Evolutionary conservation across 2,888 invertebrate genomes (phyloP).

Genomic region (Polymixis lichenea): DNA sequence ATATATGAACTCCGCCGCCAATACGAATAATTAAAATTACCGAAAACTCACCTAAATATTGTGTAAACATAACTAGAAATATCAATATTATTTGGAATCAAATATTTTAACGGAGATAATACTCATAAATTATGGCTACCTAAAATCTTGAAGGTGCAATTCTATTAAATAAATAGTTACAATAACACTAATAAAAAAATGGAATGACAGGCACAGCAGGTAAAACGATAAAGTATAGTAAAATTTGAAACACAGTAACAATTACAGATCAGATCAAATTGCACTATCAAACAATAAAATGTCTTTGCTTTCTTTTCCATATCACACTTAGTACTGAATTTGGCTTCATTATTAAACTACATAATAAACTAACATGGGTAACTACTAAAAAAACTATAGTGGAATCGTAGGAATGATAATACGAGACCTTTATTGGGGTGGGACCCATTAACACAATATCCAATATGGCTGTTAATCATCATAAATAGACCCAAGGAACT

Average conservation of each 20-base stretch:
- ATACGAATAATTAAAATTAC: conserved; percentile 41
- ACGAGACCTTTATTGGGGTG: conserved; percentile 77
- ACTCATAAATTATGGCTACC: conserved; percentile 69
- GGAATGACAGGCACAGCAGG: conserved; percentile 79
- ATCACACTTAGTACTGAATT: conserved; percentile 85
- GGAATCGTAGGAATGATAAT: conserved; percentile 81
- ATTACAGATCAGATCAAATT: conserved; percentile 85
- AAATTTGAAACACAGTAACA: conserved; percentile 82
- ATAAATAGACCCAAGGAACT: conserved; percentile 64
- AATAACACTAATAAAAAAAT: conserved; percentile 74
- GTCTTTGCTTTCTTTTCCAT: conserved; percentile 78
- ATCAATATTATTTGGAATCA: conserved; percentile 64
- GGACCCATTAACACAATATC: conserved; percentile 70
- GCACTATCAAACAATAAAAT: conserved; percentile 75
- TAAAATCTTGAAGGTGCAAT: conserved; percentile 65
- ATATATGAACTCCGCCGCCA: conserved; percentile 61
- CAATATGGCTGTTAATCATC: conserved; percentile 64
- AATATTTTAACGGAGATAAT: conserved; percentile 63
- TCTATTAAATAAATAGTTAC: conserved; percentile 64
- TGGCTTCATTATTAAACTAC: conserved; percentile 81
- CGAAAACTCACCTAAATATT: conserved; percentile 40
- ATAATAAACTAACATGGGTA: conserved; percentile 82
- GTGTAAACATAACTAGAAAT: conserved; percentile 54
- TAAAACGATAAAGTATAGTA: conserved; percentile 75
- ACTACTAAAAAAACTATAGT: conserved; percentile 76